Conservation (phyloP, 2,888 invertebrate species). For the Stenolophus ochropezus region DNA sequence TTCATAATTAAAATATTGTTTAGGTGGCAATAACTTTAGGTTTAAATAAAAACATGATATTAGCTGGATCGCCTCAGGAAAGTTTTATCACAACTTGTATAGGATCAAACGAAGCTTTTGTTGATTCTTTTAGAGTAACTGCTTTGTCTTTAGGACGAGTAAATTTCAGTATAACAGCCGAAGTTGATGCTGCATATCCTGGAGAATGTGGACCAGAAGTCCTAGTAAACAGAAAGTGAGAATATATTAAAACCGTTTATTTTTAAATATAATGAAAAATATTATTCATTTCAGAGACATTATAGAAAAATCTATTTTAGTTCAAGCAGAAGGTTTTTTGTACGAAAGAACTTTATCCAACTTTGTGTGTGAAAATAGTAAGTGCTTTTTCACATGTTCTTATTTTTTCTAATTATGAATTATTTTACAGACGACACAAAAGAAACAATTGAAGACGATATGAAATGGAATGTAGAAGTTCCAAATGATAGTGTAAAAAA, state of each 20-base stretch:
- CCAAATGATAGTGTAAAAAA: constrained; percentile 77
- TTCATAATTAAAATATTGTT: constrained; percentile 32
- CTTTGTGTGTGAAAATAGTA: constrained; percentile 81
- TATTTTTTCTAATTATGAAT: not conserved
- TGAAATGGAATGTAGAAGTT: constrained; percentile 73
- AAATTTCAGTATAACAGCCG: constrained; percentile 75
- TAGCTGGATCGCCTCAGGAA: constrained; percentile 65
- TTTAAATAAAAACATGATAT: constrained; percentile 66
- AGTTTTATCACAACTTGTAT: constrained; percentile 68
- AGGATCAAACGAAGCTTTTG: constrained; percentile 67
- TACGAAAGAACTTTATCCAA: constrained; percentile 80
- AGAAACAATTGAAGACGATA: constrained; percentile 59
- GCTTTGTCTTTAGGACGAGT: constrained; percentile 68
- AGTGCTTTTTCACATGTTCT: constrained; percentile 52
- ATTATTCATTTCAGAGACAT: constrained; percentile 74
- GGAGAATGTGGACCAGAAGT: constrained; percentile 74
- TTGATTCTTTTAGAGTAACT: constrained; percentile 68
- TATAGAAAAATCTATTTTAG: constrained; percentile 77
- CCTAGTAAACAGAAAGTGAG: constrained; percentile 72
- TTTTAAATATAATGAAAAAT: not conserved
- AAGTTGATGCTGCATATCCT: constrained; percentile 72
- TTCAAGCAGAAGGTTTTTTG: constrained; percentile 84
- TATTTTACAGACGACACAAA: constrained; percentile 29
- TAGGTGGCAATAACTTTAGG: constrained; percentile 68
- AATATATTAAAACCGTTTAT: constrained; percentile 2